phyloP scores from a whole-genome alignment of 2,888 invertebrate species.

The Athrips mouffetella region DNA sequence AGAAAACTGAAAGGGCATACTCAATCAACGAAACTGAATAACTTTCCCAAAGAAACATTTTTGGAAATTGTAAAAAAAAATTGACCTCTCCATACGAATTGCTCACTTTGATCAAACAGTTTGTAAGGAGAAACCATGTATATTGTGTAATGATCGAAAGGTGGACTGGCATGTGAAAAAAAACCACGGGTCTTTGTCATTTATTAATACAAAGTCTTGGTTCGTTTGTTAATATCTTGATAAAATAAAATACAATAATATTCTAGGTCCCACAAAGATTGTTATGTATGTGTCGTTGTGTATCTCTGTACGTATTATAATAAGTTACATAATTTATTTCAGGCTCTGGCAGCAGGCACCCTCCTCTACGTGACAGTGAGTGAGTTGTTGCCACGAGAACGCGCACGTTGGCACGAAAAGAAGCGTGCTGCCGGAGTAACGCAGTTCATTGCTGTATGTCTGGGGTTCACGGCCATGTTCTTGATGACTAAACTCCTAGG shows the following conservation, averaged over 20 bases:
- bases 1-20: no score
- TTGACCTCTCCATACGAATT: no score
- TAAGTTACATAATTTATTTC: slow-evolving; percentile 24
- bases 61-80: no score
- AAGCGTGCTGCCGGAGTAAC: slow-evolving; percentile 78
- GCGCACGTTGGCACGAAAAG: slow-evolving; percentile 83
- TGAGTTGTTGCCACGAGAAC: slow-evolving; percentile 86
- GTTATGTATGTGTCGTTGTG: neutral
- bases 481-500: slow-evolving; percentile 80
- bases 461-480: slow-evolving; percentile 82
- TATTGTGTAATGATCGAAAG: no score
- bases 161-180: no score
- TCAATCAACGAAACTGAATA: no score
- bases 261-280: neutral
- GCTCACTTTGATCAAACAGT: no score
- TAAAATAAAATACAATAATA: no score
- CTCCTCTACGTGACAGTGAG: slow-evolving; percentile 87
- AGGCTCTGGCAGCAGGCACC: slow-evolving; percentile 87
- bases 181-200: no score
- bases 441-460: slow-evolving; percentile 79
- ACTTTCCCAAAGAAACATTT: no score
- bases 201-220: no score
- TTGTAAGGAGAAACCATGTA: no score
- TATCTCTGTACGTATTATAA: neutral
- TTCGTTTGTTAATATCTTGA: neutral